Conservation (phyloP, 2,797 vertebrate species). For the Crypturellus tataupa region DNA sequence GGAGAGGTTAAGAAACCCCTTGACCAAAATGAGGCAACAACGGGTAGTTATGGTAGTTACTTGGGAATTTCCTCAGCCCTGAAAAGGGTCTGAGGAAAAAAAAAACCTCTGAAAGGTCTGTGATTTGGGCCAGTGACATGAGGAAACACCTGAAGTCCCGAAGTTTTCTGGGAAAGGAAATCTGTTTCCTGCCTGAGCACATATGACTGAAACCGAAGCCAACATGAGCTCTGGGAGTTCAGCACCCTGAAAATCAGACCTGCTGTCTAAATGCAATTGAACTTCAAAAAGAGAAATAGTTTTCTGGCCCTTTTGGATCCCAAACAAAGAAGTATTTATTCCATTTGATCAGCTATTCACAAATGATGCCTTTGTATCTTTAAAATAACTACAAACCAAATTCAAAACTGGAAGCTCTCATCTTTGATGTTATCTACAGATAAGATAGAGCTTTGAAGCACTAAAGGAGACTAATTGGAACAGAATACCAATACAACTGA, state of each 20-base stretch:
- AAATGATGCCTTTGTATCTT: constrained; percentile 79
- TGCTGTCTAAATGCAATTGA: constrained; percentile 67
- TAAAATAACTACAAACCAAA: constrained; percentile 80
- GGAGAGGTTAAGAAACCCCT: neutral
- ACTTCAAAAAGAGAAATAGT: constrained; percentile 76
- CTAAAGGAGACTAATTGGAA: constrained; percentile 78
- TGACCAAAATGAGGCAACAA: neutral
- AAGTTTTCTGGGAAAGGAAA: neutral
- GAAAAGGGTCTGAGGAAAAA: too few relatives aligned
- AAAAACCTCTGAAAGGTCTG: neutral
- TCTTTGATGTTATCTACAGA: constrained; percentile 81
- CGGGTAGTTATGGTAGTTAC: neutral
- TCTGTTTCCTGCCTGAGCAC: neutral
- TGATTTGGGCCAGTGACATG: neutral
- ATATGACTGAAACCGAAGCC: neutral
- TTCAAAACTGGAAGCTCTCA: constrained; percentile 75
- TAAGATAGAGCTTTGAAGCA: constrained; percentile 79
- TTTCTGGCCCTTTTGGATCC: constrained; percentile 69
- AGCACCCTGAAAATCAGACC: constrained; percentile 25
- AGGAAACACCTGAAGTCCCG: neutral
- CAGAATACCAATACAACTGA: constrained; percentile 70
- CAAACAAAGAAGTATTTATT: constrained; percentile 77
- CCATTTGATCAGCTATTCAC: constrained; percentile 82
- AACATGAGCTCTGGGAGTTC: neutral
- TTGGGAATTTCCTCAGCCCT: neutral